Base-by-base conservation (phyloP, 2,797 vertebrate species). In the Sus cebifrons region DNA sequence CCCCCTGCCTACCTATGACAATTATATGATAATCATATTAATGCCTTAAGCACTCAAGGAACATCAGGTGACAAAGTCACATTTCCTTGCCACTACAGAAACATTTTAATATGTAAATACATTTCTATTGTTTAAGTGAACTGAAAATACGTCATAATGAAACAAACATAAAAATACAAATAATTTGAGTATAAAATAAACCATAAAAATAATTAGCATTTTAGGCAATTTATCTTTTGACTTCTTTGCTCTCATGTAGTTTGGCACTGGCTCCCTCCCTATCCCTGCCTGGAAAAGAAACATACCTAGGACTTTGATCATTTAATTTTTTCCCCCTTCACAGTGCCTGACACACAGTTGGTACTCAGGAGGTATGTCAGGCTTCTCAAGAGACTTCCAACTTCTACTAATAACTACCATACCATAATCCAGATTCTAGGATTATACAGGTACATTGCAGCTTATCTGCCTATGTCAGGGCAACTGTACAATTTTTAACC, bases 401-500 rank as follows among this genome's bases (percentile, higher is more conserved):
- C 29, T 83, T n/a, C 70, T 70, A 68, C 14, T 77, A 89, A 60
- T 32, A 70, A 75, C 52, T 13, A 27, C 13, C 49, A 83, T 15
- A 65, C 89, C 52, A 87, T 21, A 71, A 71, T 71, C n/a, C 40
- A 81, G 36, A 44, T 18, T 56, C n/a, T 10, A 84, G 44, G 49
- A 92, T 44, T 27, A 85, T 25, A 52, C 23, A 75, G 49, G 49
- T 36, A 70, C 52, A 60, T 29, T 25, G 40, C 17, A 58, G 29
- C 56, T 27, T 83, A 44, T 32, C 49, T 58, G 32, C n/a, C 15
- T 75, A 58, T 36, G 56, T 74, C 10, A 84, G 73, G 17, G 27
- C n/a, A 93, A 78, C 1, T 88, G 56, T 29, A 40, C n/a, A 77
- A 32, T 36, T 94, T 96, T 89, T 68, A 25, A 62, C 40, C 44